These are phyloP conservation scores for Protobothrops flavoviridis DNA, from an alignment of 2,113 vertebrate species.

Conservation along the genomic window DNA sequence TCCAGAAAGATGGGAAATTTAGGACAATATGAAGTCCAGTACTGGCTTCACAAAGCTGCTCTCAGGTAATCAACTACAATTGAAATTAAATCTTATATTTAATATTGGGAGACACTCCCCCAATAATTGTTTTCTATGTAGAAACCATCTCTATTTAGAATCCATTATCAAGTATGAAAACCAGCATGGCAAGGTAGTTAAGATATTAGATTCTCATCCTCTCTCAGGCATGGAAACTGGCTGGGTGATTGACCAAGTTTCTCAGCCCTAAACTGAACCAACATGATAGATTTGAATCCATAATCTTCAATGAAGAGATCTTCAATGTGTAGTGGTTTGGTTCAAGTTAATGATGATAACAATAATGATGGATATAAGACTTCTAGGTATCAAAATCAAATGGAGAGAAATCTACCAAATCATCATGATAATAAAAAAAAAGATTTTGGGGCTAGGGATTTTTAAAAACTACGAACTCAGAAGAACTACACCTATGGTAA, in stretches of 20 bases:
- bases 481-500: neutral
- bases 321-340: neutral
- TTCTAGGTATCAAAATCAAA: neutral
- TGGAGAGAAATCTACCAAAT: neutral
- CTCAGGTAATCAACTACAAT: neutral
- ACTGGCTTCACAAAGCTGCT: neutral
- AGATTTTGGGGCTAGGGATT: neutral
- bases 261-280: neutral
- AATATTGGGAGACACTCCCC: neutral
- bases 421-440: neutral
- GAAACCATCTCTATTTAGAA: neutral
- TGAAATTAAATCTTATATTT: neutral
- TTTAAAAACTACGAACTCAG: neutral
- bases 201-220: neutral
- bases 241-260: neutral
- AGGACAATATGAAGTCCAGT: neutral
- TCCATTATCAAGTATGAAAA: neutral
- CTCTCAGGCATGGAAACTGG: neutral
- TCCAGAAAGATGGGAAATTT: neutral
- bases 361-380: neutral
- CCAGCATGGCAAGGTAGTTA: neutral
- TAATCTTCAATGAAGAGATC: neutral
- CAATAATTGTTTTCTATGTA: neutral
- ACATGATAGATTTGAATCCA: neutral
- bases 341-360: neutral